Percentiles rank a stretch among this genome's conserved stretches.
These are phyloP conservation scores for Thereva unica DNA, from an alignment of 2,888 invertebrate species.

Conservation along the genomic window DNA sequence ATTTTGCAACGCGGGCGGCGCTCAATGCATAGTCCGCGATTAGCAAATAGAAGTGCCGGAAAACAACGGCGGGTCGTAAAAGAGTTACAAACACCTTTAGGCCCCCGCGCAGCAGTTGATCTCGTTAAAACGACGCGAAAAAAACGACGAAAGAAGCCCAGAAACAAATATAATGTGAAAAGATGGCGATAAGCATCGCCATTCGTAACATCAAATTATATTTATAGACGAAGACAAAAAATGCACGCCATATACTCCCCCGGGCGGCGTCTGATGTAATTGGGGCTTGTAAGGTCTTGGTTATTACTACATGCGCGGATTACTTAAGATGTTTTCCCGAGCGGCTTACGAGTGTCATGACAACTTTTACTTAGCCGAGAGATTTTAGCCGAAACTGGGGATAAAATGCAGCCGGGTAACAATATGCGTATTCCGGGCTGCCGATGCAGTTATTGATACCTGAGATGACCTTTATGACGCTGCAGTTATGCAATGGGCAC, in stretches of 20 bases:
- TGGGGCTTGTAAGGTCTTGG: neutral
- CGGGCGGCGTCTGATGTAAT: slow-evolving; percentile 5
- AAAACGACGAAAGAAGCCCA: neutral
- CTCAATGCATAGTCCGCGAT: too few relatives aligned
- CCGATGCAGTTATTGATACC: slow-evolving; percentile 18
- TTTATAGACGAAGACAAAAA: too few relatives aligned
- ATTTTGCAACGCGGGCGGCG: too few relatives aligned
- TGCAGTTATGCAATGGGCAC: slow-evolving; percentile 4
- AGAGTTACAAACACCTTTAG: neutral
- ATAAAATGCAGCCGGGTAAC: neutral
- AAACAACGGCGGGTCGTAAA: too few relatives aligned
- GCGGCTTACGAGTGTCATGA: neutral
- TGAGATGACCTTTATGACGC: slow-evolving; percentile 16
- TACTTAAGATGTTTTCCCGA: slow-evolving; percentile 21
- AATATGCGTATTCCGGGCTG: slow-evolving; percentile 15
- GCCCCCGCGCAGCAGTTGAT: neutral
- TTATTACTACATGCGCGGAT: slow-evolving; percentile 3
- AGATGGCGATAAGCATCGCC: too few relatives aligned
- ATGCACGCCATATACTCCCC: neutral
- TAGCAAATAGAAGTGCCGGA: too few relatives aligned
- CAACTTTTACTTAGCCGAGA: slow-evolving; percentile 32
- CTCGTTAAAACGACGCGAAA: neutral
- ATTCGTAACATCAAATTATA: too few relatives aligned
- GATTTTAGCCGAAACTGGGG: slow-evolving; percentile 4
- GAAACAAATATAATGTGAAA: too few relatives aligned